Conservation (phyloP, 2,113 vertebrate species). For the Cyprinodon tularosa region DNA sequence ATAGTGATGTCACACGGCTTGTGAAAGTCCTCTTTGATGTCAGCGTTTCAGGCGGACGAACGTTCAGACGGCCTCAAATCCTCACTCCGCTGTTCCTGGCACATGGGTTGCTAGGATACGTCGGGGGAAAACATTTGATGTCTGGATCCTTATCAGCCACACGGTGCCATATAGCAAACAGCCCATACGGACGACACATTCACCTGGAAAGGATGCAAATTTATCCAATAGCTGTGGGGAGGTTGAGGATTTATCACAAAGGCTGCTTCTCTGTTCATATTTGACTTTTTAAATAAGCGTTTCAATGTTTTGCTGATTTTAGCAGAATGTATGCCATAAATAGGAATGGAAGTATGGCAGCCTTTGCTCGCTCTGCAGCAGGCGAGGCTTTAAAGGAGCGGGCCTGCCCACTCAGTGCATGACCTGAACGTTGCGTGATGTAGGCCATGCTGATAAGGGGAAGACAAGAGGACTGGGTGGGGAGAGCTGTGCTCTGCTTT, state of each 20-base stretch:
- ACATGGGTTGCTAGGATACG: conserved; percentile 56
- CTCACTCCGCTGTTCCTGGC: conserved; percentile 23
- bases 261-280: not conserved
- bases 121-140: conserved; percentile 52
- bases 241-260: not conserved
- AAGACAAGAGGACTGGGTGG: conserved; percentile 20
- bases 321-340: no score
- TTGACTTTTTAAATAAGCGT: not conserved
- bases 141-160: conserved; percentile 56
- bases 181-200: conserved; percentile 16
- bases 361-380: not conserved
- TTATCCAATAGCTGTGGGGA: not conserved
- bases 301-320: no score
- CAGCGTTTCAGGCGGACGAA: conserved; percentile 49
- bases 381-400: conserved; percentile 32
- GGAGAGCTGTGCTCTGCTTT: conserved; percentile 59
- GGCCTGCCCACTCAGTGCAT: conserved; percentile 37
- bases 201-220: conserved; percentile 24
- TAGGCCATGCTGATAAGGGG: conserved; percentile 64
- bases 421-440: conserved; percentile 56
- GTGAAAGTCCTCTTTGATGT: conserved; percentile 70
- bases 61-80: conserved; percentile 36
- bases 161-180: conserved; percentile 8
- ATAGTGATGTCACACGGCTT: conserved; percentile 70
- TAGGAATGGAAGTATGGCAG: no score